These are phyloP conservation scores for Chionis minor DNA, from an alignment of 2,113 vertebrate genomes.

Conservation along the genomic window DNA sequence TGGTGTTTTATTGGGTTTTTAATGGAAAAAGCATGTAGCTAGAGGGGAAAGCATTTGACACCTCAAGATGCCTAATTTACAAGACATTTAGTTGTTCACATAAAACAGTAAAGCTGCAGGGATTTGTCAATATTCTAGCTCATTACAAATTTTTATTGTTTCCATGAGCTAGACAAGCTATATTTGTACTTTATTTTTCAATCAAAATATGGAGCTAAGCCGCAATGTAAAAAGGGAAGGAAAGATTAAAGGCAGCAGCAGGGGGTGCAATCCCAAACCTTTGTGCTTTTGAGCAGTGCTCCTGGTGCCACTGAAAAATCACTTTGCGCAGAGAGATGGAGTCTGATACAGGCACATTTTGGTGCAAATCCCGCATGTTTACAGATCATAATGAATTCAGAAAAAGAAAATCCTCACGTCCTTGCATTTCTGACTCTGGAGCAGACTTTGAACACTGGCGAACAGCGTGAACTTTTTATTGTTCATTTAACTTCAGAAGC, in stretches of 20 bases:
- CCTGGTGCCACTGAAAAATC: not conserved
- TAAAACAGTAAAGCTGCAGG: not conserved
- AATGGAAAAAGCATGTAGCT: not conserved
- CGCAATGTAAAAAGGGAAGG: not conserved
- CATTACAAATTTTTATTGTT: not conserved
- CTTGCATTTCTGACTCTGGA: not conserved
- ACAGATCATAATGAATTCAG: not conserved
- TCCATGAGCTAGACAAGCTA: not conserved
- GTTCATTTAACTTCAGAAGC: conserved; percentile 11
- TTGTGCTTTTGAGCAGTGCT: not conserved
- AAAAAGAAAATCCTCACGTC: not conserved
- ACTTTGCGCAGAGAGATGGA: not conserved
- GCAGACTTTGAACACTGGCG: not conserved
- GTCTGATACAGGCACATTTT: not conserved
- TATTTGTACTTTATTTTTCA: not conserved
- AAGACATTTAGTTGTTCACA: not conserved
- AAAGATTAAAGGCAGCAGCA: not conserved
- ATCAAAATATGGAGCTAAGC: not conserved
- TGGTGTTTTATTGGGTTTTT: not conserved
- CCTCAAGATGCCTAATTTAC: not conserved
- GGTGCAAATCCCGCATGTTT: not conserved
- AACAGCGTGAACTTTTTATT: not conserved
- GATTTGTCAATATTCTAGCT: not conserved
- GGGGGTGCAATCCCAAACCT: not conserved
- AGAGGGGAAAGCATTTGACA: not conserved